Base-by-base conservation (phyloP, 2,888 invertebrate species). In the Bimastos eiseni region DNA sequence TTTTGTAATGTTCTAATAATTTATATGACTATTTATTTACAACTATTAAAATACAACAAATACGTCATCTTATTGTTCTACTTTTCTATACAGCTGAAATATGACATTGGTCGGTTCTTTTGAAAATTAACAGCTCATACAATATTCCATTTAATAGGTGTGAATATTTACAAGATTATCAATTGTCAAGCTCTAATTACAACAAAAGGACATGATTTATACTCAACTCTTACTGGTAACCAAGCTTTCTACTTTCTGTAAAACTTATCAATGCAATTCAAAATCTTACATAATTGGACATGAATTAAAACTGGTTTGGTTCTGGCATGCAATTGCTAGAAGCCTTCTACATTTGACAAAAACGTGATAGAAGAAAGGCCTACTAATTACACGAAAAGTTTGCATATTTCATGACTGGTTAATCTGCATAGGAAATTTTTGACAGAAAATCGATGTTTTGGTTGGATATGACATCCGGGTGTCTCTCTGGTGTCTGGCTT, bases 1-100 rank as follows among this genome's bases (percentile, higher is more conserved):
- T 70, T 70, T 70, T 70, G 70, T 70, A n/a, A 70, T n/a, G 30
- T 30, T 70, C n/a, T 11, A 30, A 70, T 70, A n/a, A 70, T 70
- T 70, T 70, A 70, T 70, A 70, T n/a, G 70, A 70, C 70, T n/a
- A n/a, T 70, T 70, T 70, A 70, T 70, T 70, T 70, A 70, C n/a
- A n/a, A 70, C n/a, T 70, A 70, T 70, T n/a, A 70, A 70, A 70
- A 70, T n/a, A 70, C 30, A 70, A 70, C 30, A 70, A 70, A n/a
- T 70, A 70, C 70, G n/a, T 70, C 8, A n/a, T 11, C 11, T 70
- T 13, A 11, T n/a, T 70, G 30, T 70, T 70, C 8, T 70, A 24
- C 0, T 5, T 70, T n/a, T n/a, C 8, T 70, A 30, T n/a, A 70
- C 41, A 41, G 6, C 6, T 41, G 41, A 11, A 8, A n/a, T 17